Base-by-base conservation (phyloP, 2,888 invertebrate species). In the Epinotia brunnichana region DNA sequence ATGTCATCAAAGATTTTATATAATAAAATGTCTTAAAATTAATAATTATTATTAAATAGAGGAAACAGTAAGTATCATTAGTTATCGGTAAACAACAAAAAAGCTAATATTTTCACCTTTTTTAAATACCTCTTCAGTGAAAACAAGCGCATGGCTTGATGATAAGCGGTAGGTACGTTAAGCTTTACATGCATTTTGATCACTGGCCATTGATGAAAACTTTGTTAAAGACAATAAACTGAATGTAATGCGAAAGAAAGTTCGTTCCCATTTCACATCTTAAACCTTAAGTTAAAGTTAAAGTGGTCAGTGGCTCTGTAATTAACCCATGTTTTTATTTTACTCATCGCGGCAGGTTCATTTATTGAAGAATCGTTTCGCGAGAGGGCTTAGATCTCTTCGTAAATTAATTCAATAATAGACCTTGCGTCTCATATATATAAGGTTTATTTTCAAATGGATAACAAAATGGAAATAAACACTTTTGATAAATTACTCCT, bases 271-370 rank as follows among this genome's bases (percentile, higher is more conserved):
- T 80, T 80, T 77, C 77, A 77, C 73, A 78, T 80, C 76, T 76
- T 76, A 79, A 83, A 83, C 87, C 87, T 85, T 87, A 85, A 75
- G 63, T 69, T 70, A 73, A 84, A 80, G 85, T 82, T 85, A 85
- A 53, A 70, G 61, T 89, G 89, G 82, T 85, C 90, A 89, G 82
- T 88, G 89, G 84, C 85, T 89, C 85, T 80, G 83, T 88, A 91
- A 91, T 91, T 90, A 87, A 85, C 82, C 80, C 75, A 81, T 90
- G 89, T 91, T 91, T 91, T 91, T 91, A 89, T 91, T 91, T 90
- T 87, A 87, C 86, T 83, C 79, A 80, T 78, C 83, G 84, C 81
- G 85, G 48, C 62, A 17, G 83, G 87, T 87, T 89, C 88, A 90
- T 91, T 90, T 91, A 57, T 59, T 59, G 29, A 48, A 13, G 21